Percentiles rank a stretch among this genome's conserved stretches.
These are phyloP conservation scores for Pangasius macronema DNA, from an alignment of 2,797 vertebrate genomes.

Conservation along the genomic window DNA sequence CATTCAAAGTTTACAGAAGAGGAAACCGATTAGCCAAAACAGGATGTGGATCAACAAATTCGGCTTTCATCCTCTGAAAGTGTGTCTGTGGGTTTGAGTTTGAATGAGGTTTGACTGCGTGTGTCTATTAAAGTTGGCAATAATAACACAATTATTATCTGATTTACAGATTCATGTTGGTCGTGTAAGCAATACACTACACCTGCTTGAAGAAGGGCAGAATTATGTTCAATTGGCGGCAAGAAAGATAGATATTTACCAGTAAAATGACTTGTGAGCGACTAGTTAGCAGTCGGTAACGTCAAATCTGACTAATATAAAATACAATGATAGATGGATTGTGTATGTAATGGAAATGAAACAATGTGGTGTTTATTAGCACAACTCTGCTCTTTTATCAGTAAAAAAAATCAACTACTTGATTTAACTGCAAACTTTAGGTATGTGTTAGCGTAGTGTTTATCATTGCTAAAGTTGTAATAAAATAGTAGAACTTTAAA, in stretches of 20 bases:
- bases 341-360: background rate
- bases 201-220: background rate
- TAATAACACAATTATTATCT: background rate
- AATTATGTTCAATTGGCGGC: background rate
- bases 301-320: background rate
- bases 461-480: background rate
- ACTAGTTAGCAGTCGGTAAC: background rate
- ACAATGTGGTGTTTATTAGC: background rate
- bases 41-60: slow-evolving; percentile 24
- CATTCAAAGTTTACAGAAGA: slow-evolving; percentile 1
- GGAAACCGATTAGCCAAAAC: slow-evolving; percentile 27
- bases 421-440: background rate
- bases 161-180: background rate
- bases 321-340: background rate
- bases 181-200: background rate
- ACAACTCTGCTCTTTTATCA: background rate
- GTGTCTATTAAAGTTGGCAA: background rate
- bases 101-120: background rate
- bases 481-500: background rate
- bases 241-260: background rate
- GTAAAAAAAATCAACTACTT: background rate
- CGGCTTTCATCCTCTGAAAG: slow-evolving; percentile 2
- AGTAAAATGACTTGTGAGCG: background rate
- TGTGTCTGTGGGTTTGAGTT: slow-evolving; percentile 11
- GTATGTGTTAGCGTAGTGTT: background rate